Conservation (phyloP, 2,113 vertebrate genomes). For the Hippocampus barbouri region DNA sequence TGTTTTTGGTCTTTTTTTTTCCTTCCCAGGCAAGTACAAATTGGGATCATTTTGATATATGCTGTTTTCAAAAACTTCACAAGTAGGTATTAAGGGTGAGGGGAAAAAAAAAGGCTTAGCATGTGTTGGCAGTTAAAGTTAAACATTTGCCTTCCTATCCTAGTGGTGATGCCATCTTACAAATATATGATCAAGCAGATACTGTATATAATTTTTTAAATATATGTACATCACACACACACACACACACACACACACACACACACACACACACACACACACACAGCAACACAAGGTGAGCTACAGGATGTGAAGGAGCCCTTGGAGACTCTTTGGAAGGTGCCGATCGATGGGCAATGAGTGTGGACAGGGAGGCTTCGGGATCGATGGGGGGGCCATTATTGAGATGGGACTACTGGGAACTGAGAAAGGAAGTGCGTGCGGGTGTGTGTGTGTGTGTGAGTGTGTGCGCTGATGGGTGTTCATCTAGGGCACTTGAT, state of each 20-base stretch:
- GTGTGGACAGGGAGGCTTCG: constrained; percentile 65
- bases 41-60: too few relatives aligned
- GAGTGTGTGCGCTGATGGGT: constrained; percentile 6
- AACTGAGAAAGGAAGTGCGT: constrained; percentile 27
- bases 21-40: too few relatives aligned
- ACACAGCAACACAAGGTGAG: constrained; percentile 9
- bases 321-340: constrained; percentile 63
- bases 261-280: constrained; percentile 20
- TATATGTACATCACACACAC: constrained; percentile 8
- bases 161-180: not conserved
- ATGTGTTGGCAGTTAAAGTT: not conserved
- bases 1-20: too few relatives aligned
- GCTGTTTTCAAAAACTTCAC: not conserved
- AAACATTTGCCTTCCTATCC: not conserved
- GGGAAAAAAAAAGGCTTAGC: not conserved
- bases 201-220: constrained; percentile 4
- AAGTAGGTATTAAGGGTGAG: not conserved
- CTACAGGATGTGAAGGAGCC: constrained; percentile 56
- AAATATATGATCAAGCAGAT: not conserved
- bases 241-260: too few relatives aligned
- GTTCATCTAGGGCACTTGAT: constrained; percentile 39
- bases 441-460: not conserved
- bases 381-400: constrained; percentile 67
- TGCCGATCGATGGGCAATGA: constrained; percentile 66
- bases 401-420: constrained; percentile 65